Conservation (phyloP, 2,888 invertebrate genomes). For the Charanyca ferruginea region DNA sequence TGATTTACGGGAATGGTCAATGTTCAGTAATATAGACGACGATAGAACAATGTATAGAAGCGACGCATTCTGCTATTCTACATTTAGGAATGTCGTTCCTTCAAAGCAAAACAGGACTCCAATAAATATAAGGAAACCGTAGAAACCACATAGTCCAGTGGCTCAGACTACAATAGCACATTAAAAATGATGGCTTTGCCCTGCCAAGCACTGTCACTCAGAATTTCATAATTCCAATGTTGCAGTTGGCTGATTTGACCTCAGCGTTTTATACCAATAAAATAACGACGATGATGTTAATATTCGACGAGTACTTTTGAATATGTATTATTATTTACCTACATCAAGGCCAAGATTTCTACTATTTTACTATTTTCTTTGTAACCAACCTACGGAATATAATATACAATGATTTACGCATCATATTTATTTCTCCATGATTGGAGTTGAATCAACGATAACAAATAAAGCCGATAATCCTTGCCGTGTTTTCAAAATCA, state of each 20-base stretch:
- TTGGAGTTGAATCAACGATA: slow-evolving; percentile 37
- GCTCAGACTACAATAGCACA: slow-evolving; percentile 53
- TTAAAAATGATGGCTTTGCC: slow-evolving; percentile 42
- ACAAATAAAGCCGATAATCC: slow-evolving; percentile 23
- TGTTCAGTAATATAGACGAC: slow-evolving; percentile 7
- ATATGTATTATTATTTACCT: no score
- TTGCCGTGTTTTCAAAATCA: slow-evolving; percentile 7
- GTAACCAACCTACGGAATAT: background rate
- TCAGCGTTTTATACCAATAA: background rate
- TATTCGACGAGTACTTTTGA: background rate
- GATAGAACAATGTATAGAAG: background rate
- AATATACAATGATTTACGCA: background rate
- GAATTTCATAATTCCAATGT: slow-evolving; percentile 16
- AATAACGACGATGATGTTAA: background rate
- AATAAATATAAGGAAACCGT: slow-evolving; percentile 44
- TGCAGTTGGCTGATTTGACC: slow-evolving; percentile 10
- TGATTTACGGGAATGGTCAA: slow-evolving; percentile 34
- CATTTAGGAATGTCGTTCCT: slow-evolving; percentile 15
- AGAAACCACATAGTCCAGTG: slow-evolving; percentile 42
- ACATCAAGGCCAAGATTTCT: no score
- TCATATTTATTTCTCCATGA: background rate
- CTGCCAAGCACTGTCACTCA: slow-evolving; percentile 32
- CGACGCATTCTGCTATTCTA: slow-evolving; percentile 8
- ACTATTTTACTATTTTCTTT: background rate
- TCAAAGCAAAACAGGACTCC: slow-evolving; percentile 14